Base-by-base conservation (phyloP, 2,797 vertebrate genomes). In the Parambassis ranga region DNA sequence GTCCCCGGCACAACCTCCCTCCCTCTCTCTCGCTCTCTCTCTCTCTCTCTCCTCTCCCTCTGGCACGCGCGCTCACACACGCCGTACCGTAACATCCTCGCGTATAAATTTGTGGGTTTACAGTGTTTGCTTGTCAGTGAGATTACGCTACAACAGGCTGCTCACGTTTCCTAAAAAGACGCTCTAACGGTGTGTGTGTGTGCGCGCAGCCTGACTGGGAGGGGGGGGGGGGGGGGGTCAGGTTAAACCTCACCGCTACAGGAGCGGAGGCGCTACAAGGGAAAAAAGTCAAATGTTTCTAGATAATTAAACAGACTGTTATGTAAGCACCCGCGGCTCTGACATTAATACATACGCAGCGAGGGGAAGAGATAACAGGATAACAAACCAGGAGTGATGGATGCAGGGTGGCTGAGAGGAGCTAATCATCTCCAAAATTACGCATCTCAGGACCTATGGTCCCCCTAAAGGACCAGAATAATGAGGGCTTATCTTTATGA, bases 221-320 rank as follows among this genome's bases (percentile, higher is more conserved):
- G 2, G 11, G 44, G 37, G 24, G 20, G 10, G 16, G 28, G 36
- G 3, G 10, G 15, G 27, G 18, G 27, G 39, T n/a, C 20, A 8
- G 51, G 63, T 56, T 18, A 24, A 59, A 51, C 26, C 52, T 9
- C 64, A 36, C 39, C 58, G 47, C 57, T 33, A 52, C 30, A 39
- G 36, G 27, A 44, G 49, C 11, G 10, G 61, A 73, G 65, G 67
- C 57, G 59, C 67, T 71, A 23, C 66, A 72, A 64, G 50, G n/a
- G n/a, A n/a, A n/a, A n/a, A 52, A 65, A 75, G 49, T 36, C 44
- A 72, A 62, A 57, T 46, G 35, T 64, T 55, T 77, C 31, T 48
- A 50, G 60, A 80, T 80, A 58, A 75, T 74, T 75, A 61, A 86
- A 81, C 74, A 60, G 50, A 39, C 41, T 53, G 70, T 83, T 88